Evolutionary conservation across 2,797 vertebrate species (phyloP).

Genomic region (Cynodonichthys magdalenae): DNA sequence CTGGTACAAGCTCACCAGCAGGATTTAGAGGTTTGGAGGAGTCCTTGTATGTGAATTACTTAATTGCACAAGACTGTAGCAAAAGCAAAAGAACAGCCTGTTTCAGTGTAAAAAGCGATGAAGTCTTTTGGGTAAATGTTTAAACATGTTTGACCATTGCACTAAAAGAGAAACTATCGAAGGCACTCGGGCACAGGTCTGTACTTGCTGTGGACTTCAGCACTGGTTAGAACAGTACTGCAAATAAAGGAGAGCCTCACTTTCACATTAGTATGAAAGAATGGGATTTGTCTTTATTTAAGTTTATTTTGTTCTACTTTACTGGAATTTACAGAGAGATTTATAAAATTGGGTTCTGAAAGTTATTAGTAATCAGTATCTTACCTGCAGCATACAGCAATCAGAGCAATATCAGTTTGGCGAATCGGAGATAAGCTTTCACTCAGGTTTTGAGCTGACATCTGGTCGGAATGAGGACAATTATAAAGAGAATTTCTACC

Average conservation of each 20-base stretch:
- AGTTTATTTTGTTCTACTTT: no score
- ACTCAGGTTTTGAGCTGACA: no score
- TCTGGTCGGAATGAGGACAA: no score
- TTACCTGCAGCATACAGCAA: no score
- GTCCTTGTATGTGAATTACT: conserved; percentile 8
- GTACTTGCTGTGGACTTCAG: neutral
- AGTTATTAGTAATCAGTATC: no score
- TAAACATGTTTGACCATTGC: conserved; percentile 9
- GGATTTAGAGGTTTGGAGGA: conserved; percentile 12
- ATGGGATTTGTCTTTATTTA: no score
- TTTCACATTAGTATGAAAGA: neutral
- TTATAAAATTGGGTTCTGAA: no score
- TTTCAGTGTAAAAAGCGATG: neutral
- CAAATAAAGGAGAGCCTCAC: neutral
- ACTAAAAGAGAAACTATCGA: conserved; percentile 2
- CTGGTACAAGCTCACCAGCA: conserved; percentile 43
- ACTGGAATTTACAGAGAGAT: no score
- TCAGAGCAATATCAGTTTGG: no score
- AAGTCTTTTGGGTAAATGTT: conserved; percentile 15
- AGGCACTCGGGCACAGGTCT: conserved; percentile 5
- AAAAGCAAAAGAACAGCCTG: neutral
- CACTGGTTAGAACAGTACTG: neutral
- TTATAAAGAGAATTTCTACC: no score
- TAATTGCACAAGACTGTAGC: conserved; percentile 11
- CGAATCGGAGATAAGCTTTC: no score